Evolutionary conservation across 2,797 vertebrate species (phyloP).

Genomic region (Aselliscus stoliczkanus): DNA sequence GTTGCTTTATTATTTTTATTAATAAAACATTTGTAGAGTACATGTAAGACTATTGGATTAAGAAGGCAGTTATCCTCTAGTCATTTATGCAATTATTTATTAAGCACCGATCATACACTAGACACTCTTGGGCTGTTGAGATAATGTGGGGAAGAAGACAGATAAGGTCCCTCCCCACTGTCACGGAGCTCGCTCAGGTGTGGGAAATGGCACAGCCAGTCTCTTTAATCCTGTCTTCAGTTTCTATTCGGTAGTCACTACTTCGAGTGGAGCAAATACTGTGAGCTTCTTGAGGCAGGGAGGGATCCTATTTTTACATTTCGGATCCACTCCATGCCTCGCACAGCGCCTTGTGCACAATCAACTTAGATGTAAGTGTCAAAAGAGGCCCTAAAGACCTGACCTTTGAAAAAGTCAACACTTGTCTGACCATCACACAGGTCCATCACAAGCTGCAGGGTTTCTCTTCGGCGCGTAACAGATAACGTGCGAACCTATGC

Average conservation of each 20-base stretch:
- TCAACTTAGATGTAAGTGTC: background rate
- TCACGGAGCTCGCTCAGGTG: background rate
- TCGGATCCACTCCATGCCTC: background rate
- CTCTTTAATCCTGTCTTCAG: background rate
- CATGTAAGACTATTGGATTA: background rate
- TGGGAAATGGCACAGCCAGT: background rate
- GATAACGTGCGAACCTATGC: background rate
- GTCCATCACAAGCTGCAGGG: background rate
- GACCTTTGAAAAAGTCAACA: background rate
- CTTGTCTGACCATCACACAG: background rate
- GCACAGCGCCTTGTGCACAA: background rate
- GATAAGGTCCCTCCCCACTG: background rate
- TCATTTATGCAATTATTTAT: background rate
- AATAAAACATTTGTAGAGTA: background rate
- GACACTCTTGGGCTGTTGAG: background rate
- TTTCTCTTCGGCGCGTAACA: background rate
- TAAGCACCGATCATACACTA: background rate
- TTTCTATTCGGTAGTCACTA: constrained; percentile 14
- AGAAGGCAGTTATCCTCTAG: background rate
- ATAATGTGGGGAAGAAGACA: background rate
- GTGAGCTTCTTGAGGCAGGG: background rate
- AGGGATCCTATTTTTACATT: constrained; percentile 17
- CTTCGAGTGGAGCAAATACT: background rate
- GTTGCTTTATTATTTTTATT: constrained; percentile 9
- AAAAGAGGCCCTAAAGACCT: constrained; percentile 16